These are phyloP conservation scores for Oasisia sp. DNA, from an alignment of 2,888 invertebrate species.

Conservation along the genomic window DNA sequence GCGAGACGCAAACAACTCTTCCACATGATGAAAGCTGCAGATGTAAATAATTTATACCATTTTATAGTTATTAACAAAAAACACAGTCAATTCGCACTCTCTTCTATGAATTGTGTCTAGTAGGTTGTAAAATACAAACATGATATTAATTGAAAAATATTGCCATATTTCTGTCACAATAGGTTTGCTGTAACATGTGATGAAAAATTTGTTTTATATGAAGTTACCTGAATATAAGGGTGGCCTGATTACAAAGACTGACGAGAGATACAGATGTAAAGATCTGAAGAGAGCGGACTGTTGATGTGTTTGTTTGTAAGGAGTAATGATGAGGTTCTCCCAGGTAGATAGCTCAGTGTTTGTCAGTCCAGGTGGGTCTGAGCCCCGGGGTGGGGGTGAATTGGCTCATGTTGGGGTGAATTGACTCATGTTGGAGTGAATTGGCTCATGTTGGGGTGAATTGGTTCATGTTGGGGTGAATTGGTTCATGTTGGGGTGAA, in stretches of 20 bases:
- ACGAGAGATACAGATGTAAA: background rate
- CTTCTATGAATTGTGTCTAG: background rate
- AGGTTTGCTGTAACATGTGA: background rate
- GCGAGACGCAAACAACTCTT: slow-evolving; percentile 60
- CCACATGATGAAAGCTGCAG: slow-evolving; percentile 51
- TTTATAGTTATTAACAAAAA: slow-evolving; percentile 39
- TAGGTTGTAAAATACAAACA: background rate
- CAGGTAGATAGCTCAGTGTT: background rate
- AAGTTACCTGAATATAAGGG: background rate
- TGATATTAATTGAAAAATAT: background rate
- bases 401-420: background rate
- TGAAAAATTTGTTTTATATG: background rate
- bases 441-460: background rate
- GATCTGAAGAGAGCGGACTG: background rate
- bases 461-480: background rate
- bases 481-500: background rate
- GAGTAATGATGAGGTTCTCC: background rate
- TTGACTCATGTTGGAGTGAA: too few species aligned
- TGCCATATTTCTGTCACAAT: background rate
- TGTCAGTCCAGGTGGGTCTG: slow-evolving; percentile 26
- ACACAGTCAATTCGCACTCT: too few species aligned
- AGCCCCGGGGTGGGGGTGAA: background rate
- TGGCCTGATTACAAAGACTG: background rate
- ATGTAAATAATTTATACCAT: background rate
- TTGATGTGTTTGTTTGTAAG: background rate